These are phyloP conservation scores for Eclectus roratus DNA, from an alignment of 2,113 vertebrate species.

Conservation along the genomic window DNA sequence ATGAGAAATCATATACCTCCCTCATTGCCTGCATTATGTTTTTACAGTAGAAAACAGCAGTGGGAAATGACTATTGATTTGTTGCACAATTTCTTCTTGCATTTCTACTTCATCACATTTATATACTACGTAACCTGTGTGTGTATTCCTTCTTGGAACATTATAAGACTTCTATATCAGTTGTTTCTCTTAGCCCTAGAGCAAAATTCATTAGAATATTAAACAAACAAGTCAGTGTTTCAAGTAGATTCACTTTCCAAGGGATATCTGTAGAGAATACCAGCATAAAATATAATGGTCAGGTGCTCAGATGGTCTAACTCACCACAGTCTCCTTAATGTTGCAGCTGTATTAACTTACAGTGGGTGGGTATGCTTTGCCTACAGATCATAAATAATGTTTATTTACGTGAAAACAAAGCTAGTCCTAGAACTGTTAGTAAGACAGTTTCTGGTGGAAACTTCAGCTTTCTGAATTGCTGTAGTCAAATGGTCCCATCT, in stretches of 20 bases:
- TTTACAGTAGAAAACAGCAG: conserved; percentile 14
- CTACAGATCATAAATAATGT: neutral
- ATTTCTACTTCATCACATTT: conserved; percentile 33
- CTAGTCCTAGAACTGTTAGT: neutral
- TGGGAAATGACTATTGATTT: conserved; percentile 16
- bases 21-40: neutral
- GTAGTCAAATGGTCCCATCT: neutral
- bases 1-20: neutral
- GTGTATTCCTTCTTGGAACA: neutral
- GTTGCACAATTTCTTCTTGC: neutral
- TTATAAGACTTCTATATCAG: neutral
- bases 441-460: neutral
- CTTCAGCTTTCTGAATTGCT: neutral
- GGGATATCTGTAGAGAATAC: neutral
- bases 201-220: neutral
- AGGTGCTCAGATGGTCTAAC: neutral
- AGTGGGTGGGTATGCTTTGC: neutral
- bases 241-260: neutral
- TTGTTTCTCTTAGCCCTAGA: neutral
- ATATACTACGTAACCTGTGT: neutral
- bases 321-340: neutral
- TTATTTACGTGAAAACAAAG: neutral
- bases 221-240: neutral
- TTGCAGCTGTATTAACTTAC: neutral
- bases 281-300: neutral